Percentiles rank a stretch among this genome's conserved stretches.
phyloP scores from a whole-genome alignment of 2,113 vertebrate species.

The Bagarius yarrelli region DNA sequence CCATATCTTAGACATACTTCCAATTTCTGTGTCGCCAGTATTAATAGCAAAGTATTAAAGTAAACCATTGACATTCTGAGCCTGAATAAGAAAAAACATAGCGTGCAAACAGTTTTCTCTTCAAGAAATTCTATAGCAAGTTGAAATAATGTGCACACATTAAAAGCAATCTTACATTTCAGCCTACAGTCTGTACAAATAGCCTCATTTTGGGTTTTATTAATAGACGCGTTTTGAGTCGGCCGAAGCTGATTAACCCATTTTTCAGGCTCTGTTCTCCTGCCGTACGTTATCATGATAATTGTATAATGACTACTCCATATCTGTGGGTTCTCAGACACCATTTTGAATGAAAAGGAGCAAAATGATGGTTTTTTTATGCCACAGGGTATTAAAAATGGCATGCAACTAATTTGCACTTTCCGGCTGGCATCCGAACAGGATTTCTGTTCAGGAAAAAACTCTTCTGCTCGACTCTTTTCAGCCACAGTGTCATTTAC shows the following conservation, averaged over 20 bases:
- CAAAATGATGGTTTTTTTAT: not conserved
- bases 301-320: conserved; percentile 10
- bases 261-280: not conserved
- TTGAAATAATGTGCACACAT: not conserved
- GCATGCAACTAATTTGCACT: not conserved
- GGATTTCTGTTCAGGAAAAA: not conserved
- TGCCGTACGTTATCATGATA: not conserved
- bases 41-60: too few relatives aligned
- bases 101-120: too few relatives aligned
- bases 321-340: not conserved
- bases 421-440: not conserved
- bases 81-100: too few relatives aligned
- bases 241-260: not conserved
- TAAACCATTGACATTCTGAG: too few relatives aligned
- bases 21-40: too few relatives aligned
- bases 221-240: not conserved
- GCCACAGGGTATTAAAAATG: not conserved
- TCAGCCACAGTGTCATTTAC: not conserved
- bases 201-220: not conserved
- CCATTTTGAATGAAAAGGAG: not conserved
- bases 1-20: too few relatives aligned
- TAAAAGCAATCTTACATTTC: not conserved
- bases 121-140: not conserved
- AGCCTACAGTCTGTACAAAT: not conserved
- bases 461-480: not conserved